Base-by-base conservation (phyloP, 2,797 vertebrate genomes). In the Scarus forsteni region DNA sequence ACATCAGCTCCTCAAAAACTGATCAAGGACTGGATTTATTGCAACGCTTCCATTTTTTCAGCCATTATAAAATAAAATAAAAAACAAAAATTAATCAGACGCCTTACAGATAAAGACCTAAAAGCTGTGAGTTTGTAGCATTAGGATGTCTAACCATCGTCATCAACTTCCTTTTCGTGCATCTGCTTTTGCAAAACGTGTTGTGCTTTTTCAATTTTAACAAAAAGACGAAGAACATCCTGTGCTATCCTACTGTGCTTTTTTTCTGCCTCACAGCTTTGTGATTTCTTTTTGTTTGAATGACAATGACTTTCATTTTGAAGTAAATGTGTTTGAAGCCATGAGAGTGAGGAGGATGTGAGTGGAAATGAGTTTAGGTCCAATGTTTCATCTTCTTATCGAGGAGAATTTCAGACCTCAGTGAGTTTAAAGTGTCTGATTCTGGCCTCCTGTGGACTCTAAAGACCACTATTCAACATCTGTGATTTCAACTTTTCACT, bases 171-270 rank as follows among this genome's bases (percentile, higher is more conserved):
- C 27, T 27, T 4, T 27, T 27, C 27, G 27, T 27, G 27, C 27
- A 27, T 49, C 10, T 50, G 18, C 48, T 19, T 65, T 13, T 49
- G 70, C 4, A 14, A 7, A 59, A 74, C 3, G n/a, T 0, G 0
- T 34, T 49, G 12, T 36, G 8, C 42, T 18, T 59, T 53, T 36
- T 52, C 9, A 34, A 39, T 69, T 52, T 1, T 1, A 69, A 50
- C 61, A 44, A 14, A 16, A 48, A 1, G 34, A 51, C 2, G 0
- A 60, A 45, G 53, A 65, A 52, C 39, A n/a, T 16, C 18, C 16
- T 16, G 15, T 48, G n/a, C 62, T 66, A 38, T 2, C 12, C 46
- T 10, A 67, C 34, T 66, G 71, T 72, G 72, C 57, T 69, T 69
- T 52, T 49, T 12, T 1, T 19, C 10, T 51, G 27, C 39, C 66